phyloP scores from a whole-genome alignment of 1,140 invertebrate species.

The Dinoponera quadriceps region DNA sequence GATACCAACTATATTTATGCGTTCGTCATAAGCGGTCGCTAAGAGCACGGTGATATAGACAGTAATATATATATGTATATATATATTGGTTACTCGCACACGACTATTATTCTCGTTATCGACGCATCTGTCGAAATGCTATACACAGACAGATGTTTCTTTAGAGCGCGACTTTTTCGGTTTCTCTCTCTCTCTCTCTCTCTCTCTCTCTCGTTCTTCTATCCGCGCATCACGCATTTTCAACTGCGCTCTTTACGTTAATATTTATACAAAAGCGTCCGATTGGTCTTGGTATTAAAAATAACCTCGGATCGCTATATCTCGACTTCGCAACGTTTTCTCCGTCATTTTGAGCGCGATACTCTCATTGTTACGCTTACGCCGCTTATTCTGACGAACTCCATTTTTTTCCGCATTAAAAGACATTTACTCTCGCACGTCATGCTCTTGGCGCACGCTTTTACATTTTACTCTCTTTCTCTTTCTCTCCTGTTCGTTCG shows the following conservation, averaged over 20 bases:
- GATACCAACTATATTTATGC: constrained; percentile 69
- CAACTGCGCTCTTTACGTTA: constrained; percentile 51
- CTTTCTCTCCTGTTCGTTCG: constrained; percentile 64
- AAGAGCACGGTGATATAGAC: constrained; percentile 72
- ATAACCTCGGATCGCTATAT: constrained; percentile 84
- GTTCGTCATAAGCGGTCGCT: constrained; percentile 66
- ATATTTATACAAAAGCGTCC: constrained; percentile 80
- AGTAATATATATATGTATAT: constrained; percentile 45
- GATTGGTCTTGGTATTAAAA: constrained; percentile 87
- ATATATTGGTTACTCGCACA: constrained; percentile 11
- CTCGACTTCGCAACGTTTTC: constrained; percentile 65
- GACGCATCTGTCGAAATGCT: constrained; percentile 24
- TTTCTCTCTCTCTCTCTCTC: neutral
- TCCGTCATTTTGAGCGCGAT: constrained; percentile 44
- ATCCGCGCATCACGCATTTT: constrained; percentile 39
- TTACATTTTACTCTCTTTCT: constrained; percentile 74
- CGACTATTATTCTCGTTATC: constrained; percentile 11
- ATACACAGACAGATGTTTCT: constrained; percentile 6
- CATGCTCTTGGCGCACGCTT: constrained; percentile 73
- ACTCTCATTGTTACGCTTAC: constrained; percentile 47
- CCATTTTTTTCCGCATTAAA: constrained; percentile 50
- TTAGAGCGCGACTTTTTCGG: neutral
- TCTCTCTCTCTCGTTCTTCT: constrained; percentile 19
- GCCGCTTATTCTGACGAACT: constrained; percentile 63
- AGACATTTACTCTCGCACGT: constrained; percentile 68